A percentile compares a stretch with the other conserved stretches of the same genome.
phyloP scores from a whole-genome alignment of 1,140 invertebrate genomes.

The Eubasilissa regina region DNA sequence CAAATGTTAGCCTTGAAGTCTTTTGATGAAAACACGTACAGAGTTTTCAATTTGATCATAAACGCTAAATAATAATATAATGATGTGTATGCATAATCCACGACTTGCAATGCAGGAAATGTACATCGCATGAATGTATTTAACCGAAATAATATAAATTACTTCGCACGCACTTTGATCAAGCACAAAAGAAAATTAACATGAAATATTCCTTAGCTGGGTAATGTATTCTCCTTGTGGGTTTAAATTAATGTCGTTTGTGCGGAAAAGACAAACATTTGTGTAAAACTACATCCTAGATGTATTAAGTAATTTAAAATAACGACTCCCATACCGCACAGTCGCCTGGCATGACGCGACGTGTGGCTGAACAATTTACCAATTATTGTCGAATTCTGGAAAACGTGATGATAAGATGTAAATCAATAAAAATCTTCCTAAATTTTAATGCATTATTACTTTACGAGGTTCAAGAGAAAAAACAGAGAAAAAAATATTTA shows the following conservation, averaged over 20 bases:
- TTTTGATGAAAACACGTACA: neutral
- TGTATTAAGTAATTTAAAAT: no score
- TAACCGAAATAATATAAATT: slow-evolving; percentile 5
- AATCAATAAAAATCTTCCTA: no score
- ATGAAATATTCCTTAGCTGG: neutral
- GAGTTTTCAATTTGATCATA: neutral
- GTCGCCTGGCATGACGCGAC: no score
- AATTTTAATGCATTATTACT: no score
- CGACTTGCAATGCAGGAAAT: slow-evolving; percentile 13
- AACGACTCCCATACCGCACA: no score
- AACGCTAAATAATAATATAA: neutral
- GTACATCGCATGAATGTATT: neutral
- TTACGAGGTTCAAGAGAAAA: no score
- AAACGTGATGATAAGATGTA: no score
- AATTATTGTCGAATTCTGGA: no score
- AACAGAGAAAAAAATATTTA: no score
- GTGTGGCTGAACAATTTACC: no score
- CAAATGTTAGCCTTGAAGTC: slow-evolving; percentile 20
- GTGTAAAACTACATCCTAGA: neutral
- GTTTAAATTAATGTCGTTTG: neutral
- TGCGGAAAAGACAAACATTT: slow-evolving; percentile 15
- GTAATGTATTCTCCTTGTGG: neutral
- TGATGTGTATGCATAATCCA: neutral
- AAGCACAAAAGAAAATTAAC: slow-evolving; percentile 14
- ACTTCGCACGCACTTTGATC: neutral